Conservation (phyloP, 2,888 invertebrate species). For the Laspeyria flexula region DNA sequence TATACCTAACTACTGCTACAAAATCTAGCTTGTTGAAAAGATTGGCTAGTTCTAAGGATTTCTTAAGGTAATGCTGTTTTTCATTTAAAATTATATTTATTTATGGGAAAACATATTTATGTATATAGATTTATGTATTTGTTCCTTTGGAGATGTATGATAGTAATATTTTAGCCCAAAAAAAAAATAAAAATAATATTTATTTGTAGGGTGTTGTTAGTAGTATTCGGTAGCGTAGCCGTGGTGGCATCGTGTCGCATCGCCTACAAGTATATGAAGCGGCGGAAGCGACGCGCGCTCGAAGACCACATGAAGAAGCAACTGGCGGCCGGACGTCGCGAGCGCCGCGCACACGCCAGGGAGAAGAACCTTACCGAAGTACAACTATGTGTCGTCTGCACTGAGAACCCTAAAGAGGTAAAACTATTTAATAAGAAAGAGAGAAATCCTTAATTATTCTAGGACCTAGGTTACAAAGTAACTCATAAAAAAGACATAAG, state of each 20-base stretch:
- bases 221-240: constrained; percentile 85
- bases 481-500: too few species aligned
- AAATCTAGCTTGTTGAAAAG: constrained; percentile 90
- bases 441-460: too few species aligned
- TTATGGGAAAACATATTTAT: not conserved
- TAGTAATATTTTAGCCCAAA: too few species aligned
- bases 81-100: too few species aligned
- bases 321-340: constrained; percentile 88
- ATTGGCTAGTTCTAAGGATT: constrained; percentile 89
- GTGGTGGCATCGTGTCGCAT: constrained; percentile 82
- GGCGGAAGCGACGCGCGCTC: constrained; percentile 79
- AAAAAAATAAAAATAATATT: constrained; percentile 4
- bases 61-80: constrained; percentile 85
- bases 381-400: constrained; percentile 94
- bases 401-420: constrained; percentile 93
- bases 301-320: constrained; percentile 87
- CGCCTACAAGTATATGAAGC: constrained; percentile 79
- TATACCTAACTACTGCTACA: constrained; percentile 93
- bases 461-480: too few species aligned
- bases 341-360: constrained; percentile 88
- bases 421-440: constrained; percentile 1
- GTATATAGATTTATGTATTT: constrained; percentile 29
- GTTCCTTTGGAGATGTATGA: too few species aligned
- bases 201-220: constrained; percentile 79
- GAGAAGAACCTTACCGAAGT: constrained; percentile 87